Evolutionary conservation across 1,140 invertebrate genomes (phyloP).

Genomic region (Drosophila trapezifrons): DNA sequence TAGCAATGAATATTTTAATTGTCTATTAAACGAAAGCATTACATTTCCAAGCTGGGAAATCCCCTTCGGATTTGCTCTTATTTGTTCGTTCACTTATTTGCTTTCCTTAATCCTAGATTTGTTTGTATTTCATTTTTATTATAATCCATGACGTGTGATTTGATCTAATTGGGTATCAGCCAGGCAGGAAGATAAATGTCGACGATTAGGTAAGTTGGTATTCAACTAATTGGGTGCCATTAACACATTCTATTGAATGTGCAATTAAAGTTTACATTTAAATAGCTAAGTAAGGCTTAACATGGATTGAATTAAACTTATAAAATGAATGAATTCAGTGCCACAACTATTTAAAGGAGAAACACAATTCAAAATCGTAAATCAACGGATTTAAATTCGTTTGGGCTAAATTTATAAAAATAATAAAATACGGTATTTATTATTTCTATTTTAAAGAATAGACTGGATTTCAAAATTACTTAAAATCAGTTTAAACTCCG

Average conservation of each 20-base stretch:
- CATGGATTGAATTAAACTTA: no score
- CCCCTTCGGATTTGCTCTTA: neutral
- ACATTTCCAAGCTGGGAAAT: neutral
- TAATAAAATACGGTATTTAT: no score
- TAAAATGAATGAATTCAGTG: no score
- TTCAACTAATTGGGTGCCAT: constrained; percentile 9
- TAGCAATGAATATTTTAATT: constrained; percentile 1
- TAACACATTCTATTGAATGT: neutral
- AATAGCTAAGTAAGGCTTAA: neutral
- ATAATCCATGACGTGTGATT: neutral
- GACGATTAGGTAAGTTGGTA: neutral
- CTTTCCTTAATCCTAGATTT: neutral
- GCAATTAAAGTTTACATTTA: neutral
- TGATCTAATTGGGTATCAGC: constrained; percentile 10
- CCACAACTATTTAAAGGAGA: neutral
- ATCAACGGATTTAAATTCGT: fast-evolving
- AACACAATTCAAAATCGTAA: no score
- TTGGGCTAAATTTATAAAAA: no score
- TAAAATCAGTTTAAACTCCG: no score
- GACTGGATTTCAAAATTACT: no score
- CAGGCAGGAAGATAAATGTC: constrained; percentile 4
- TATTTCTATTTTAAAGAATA: no score
- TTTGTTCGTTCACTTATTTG: neutral
- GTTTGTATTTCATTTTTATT: constrained; percentile 7
- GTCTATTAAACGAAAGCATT: constrained; percentile 12